Evolutionary conservation across 2,888 invertebrate genomes (phyloP), one percentile per base, ranked within the genome.

Genomic region (Oligia fasciuncula): DNA sequence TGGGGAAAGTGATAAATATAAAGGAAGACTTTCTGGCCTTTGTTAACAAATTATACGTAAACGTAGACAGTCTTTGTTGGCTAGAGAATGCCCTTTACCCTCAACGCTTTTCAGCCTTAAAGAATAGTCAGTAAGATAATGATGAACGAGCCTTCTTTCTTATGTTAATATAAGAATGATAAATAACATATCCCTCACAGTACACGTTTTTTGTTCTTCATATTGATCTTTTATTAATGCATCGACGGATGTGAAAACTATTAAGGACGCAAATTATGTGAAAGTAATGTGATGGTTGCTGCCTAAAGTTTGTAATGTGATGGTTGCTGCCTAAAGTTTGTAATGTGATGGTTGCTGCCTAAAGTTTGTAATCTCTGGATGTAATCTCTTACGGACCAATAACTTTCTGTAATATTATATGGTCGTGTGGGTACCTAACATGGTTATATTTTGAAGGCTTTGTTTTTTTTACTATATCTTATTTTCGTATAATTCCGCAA

Each of bases 71-170:
- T 81, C 90, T 90, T 89, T 90, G 88, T 85, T 85, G 60, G 69
- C 35, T 84, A 89, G 86, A 88, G 88, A 88, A 91, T 89, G 90
- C 91, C 84, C 91, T 91, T 91, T 88, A 89, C 87, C 90, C 88
- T 87, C 81, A 84, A 87, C 88, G 91, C 93, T 91, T 93, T 89
- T 90, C 86, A 87, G 85, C 87, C 79, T 85, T 91, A 93, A 94
- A 93, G 92, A 92, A 91, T 93, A 94, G 92, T 93, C 93, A 91
- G 93, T 89, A 91, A 87, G 85, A 90, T 92, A 91, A 92, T 95
- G 95, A 96, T 95, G 93, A 94, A 96, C 94, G 94, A 91, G 87
- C 90, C 89, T 88, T 93, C 92, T 93, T 94, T 94, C 92, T 94
- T 90, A 93, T 95, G 90, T 79, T 94, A 94, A 94, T 94, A 91